Evolutionary conservation across 1,140 invertebrate species (phyloP).

Genomic region (Manduca sexta): DNA sequence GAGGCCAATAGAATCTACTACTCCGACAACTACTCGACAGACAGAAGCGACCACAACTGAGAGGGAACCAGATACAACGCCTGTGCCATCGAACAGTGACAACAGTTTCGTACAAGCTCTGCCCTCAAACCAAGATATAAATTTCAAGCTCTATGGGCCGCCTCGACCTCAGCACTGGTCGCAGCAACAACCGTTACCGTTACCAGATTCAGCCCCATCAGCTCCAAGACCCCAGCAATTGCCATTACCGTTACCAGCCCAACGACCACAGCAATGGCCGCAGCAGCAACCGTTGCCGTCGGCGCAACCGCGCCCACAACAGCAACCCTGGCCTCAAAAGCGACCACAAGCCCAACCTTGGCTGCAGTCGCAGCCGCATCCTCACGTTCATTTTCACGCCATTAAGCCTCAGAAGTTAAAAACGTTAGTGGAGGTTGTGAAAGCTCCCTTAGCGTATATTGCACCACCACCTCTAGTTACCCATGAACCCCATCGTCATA

Average conservation of each 20-base stretch:
- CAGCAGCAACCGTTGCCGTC: not conserved
- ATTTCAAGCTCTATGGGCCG: conserved; percentile 30
- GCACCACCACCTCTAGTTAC: conserved; percentile 47
- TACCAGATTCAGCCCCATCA: too few relatives aligned
- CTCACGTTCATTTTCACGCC: conserved; percentile 1
- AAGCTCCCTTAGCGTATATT: conserved; percentile 55
- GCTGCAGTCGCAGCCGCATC: too few relatives aligned
- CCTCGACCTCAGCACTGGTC: conserved; percentile 4
- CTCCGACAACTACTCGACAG: conserved; percentile 18
- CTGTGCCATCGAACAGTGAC: conserved; percentile 41
- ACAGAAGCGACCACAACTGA: conserved; percentile 31
- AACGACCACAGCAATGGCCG: not conserved
- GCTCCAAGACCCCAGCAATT: not conserved
- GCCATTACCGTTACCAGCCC: too few relatives aligned
- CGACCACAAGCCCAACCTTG: not conserved
- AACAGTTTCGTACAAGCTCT: conserved; percentile 50
- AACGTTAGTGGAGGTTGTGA: conserved; percentile 56
- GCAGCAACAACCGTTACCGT: not conserved
- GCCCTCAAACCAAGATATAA: conserved; percentile 49
- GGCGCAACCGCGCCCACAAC: not conserved
- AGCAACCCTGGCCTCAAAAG: not conserved
- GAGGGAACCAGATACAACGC: conserved; percentile 37
- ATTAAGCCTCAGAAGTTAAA: conserved; percentile 45
- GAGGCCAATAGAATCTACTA: conserved; percentile 39
- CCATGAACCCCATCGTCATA: conserved; percentile 24